Base-by-base conservation (phyloP, 2,113 vertebrate species). In the Nannospalax galili region DNA sequence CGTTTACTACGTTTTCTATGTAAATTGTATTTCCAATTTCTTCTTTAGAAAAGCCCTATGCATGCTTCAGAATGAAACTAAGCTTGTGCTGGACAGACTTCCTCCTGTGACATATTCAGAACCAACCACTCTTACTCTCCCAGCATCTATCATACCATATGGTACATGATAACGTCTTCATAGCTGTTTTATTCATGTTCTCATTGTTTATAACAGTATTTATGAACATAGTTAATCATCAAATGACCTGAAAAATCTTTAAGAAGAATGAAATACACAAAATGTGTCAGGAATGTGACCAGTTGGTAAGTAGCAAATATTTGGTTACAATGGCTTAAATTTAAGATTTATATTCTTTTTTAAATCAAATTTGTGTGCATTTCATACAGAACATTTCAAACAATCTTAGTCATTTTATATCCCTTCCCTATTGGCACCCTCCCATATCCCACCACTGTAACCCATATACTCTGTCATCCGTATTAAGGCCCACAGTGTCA, bases 41-140 rank as follows among this genome's bases (percentile, higher is more conserved):
- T n/a, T 84, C 9, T 77, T 90, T 84, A 62, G n/a, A 94, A 93
- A 92, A 92, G 26, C n/a, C 14, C 16, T 75, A 30, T 69, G 28
- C 14, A 48, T 4, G 19, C 45, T 26, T 90, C 8, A 84, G n/a
- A n/a, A n/a, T n/a, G n/a, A 78, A 90, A 45, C 9, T 32, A 24
- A 93, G 12, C 1, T 64, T 32, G 42, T 75, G 85, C 24, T 58
- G 37, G 24, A 70, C 45, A 62, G 32, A 15, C 7, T 75, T 60
- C 30, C 20, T 67, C 72, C 11, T 22, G 30, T 17, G 58, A 65
- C 52, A 74, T 45, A 37, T 3, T 74, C 15, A 64, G 20, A 69
- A 73, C 10, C 8, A 28, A 2, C 15, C 15, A n/a, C 48, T 42
- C 5, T 28, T 32, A 74, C 2, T 20, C 58, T 10, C 17, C 87